phyloP scores from a whole-genome alignment of 2,797 vertebrate genomes.

The Sebastes alutus region DNA sequence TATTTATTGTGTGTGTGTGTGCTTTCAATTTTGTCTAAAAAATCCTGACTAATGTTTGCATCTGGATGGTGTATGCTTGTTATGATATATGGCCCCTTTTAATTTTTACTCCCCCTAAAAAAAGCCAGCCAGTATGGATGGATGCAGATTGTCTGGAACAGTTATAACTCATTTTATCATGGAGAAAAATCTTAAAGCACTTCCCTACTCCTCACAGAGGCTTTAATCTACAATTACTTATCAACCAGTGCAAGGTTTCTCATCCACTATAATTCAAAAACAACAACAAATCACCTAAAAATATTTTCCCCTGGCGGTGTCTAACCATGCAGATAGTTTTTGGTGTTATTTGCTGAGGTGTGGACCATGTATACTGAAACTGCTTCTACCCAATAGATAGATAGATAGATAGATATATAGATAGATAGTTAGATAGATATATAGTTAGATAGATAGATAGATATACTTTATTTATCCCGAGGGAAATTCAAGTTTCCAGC shows the following conservation, averaged over 20 bases:
- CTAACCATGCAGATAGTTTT: background rate
- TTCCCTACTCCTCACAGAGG: background rate
- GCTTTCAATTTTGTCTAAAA: background rate
- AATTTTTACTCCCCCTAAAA: background rate
- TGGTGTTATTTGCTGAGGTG: background rate
- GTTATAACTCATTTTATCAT: slow-evolving; percentile 12
- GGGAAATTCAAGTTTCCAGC: too few species aligned
- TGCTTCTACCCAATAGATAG: background rate
- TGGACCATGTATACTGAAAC: background rate
- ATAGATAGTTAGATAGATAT: background rate
- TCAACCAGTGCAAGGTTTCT: background rate
- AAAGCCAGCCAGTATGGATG: background rate
- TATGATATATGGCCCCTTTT: background rate
- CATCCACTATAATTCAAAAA: background rate
- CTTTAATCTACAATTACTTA: slow-evolving; percentile 8
- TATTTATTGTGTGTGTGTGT: background rate
- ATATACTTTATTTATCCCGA: too few species aligned
- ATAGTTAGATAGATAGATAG: background rate
- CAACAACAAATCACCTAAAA: background rate
- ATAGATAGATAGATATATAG: too few species aligned
- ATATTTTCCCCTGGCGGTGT: background rate
- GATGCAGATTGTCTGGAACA: background rate
- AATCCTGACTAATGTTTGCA: background rate
- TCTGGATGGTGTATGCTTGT: background rate
- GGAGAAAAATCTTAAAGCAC: background rate